Conservation (phyloP, 2,797 vertebrate species). For the Poeciliopsis gracilis region DNA sequence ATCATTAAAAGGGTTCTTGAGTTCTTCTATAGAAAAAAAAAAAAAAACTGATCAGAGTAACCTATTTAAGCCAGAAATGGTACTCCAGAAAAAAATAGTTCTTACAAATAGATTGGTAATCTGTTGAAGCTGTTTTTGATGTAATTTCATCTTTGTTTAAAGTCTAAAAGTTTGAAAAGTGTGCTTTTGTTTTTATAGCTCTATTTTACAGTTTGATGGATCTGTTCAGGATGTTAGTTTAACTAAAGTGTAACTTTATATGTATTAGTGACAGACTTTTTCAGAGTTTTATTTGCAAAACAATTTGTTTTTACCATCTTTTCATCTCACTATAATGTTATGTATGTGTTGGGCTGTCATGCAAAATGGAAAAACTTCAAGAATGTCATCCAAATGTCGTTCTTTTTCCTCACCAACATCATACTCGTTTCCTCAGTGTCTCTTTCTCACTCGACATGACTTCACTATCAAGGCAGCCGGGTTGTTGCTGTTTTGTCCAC, state of each 20-base stretch:
- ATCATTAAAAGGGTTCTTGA: not conserved
- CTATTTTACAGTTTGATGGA: too few relatives aligned
- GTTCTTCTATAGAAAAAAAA: not conserved
- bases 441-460: conserved; percentile 31
- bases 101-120: not conserved
- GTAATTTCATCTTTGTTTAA: not conserved
- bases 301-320: too few relatives aligned
- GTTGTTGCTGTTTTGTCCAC: conserved; percentile 46
- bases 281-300: not conserved
- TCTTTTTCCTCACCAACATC: not conserved
- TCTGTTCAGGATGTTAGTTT: not conserved
- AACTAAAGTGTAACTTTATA: not conserved
- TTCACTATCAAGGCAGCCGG: conserved; percentile 43
- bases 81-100: not conserved
- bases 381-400: not conserved
- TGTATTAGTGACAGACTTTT: not conserved
- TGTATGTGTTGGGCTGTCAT: not conserved
- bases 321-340: not conserved
- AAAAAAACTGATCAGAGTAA: not conserved
- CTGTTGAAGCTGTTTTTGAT: not conserved
- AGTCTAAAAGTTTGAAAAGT: not conserved
- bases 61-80: not conserved
- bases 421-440: not conserved
- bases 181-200: not conserved
- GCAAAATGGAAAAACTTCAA: not conserved